A percentile compares a stretch with the other conserved stretches of the same genome.
Evolutionary conservation across 2,797 vertebrate genomes (phyloP).

Genomic region (Eospalax fontanierii): DNA sequence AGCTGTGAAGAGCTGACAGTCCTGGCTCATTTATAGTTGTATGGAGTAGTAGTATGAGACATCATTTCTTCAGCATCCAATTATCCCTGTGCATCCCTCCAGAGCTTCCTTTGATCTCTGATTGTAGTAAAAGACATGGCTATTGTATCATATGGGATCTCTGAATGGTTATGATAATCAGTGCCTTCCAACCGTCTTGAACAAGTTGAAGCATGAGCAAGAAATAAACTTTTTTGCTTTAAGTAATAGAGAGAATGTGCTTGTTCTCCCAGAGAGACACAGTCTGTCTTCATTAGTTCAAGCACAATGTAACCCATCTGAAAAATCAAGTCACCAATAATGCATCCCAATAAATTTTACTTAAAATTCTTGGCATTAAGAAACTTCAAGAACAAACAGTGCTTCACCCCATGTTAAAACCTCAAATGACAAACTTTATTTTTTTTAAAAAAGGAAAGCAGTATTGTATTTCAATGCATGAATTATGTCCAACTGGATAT

Average conservation of each 20-base stretch:
- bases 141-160: not conserved
- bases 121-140: not conserved
- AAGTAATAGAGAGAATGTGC: not conserved
- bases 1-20: not conserved
- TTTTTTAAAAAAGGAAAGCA: not conserved
- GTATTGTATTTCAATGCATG: not conserved
- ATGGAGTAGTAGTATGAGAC: not conserved
- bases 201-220: not conserved
- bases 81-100: not conserved
- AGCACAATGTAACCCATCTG: not conserved
- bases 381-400: constrained; percentile 22
- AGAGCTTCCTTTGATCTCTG: not conserved
- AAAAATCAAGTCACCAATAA: not conserved
- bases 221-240: constrained; percentile 9
- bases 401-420: constrained; percentile 42
- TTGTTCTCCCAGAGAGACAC: not conserved
- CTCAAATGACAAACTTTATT: not conserved
- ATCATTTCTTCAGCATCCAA: not conserved
- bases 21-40: not conserved
- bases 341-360: not conserved
- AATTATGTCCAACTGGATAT: not conserved
- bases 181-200: not conserved
- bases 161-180: not conserved
- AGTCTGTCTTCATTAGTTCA: not conserved
- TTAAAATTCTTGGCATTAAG: constrained; percentile 59